phyloP scores from a whole-genome alignment of 2,113 vertebrate species.

The Nansenia antarctica region DNA sequence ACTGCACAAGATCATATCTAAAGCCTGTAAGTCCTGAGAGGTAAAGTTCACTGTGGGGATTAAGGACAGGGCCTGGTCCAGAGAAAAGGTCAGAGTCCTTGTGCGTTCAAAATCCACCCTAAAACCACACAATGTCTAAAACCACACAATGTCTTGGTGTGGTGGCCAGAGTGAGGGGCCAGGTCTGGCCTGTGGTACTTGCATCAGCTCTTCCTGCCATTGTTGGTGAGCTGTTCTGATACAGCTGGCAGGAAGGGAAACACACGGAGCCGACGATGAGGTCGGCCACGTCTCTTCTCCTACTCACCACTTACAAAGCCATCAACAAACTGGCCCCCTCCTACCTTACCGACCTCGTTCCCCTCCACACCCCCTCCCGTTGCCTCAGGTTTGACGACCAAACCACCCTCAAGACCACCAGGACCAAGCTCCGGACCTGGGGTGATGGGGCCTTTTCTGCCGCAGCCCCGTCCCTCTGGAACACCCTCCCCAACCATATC shows the following conservation, averaged over 20 bases:
- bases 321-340: neutral
- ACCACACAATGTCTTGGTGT: conserved; percentile 56
- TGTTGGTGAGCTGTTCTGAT: conserved; percentile 48
- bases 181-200: conserved; percentile 16
- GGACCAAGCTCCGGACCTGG: too few species aligned
- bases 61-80: conserved; percentile 1
- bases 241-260: conserved; percentile 66
- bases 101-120: conserved; percentile 50
- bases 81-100: conserved; percentile 60
- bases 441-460: too few species aligned
- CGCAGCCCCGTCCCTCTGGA: too few species aligned
- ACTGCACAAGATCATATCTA: neutral
- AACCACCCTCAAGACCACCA: neutral
- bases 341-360: conserved; percentile 25
- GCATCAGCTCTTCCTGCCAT: conserved; percentile 70
- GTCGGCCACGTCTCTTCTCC: too few species aligned
- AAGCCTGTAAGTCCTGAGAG: neutral
- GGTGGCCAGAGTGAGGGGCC: conserved; percentile 10
- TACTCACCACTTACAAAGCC: conserved; percentile 9
- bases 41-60: conserved; percentile 24
- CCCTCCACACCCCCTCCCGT: conserved; percentile 24
- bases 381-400: neutral
- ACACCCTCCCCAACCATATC: too few species aligned
- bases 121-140: conserved; percentile 51
- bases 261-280: conserved; percentile 30